Evolutionary conservation across 2,888 invertebrate species (phyloP), one percentile per base, ranked within the genome.

Genomic region (Amphipoea lucens): DNA sequence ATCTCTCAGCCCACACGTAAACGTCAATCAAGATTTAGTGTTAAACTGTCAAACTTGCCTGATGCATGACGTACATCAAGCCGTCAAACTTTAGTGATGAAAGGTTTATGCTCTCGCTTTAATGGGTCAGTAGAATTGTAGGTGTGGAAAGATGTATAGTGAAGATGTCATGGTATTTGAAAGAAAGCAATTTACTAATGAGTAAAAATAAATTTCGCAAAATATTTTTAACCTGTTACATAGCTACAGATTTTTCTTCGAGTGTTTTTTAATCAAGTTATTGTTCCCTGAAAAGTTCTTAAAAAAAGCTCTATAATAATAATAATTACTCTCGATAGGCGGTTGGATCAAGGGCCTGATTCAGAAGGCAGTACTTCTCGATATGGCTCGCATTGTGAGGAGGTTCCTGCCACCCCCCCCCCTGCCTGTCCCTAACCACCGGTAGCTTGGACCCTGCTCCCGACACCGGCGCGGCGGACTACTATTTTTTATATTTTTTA

Each of bases 41-140:
- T 81, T 81, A 70, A 83, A 88, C 82, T 85, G 87, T 85, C 87
- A 76, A 87, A 87, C 82, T 85, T 76, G 62, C 67, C 54, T 85
- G 69, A 87, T 75, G 75, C 29, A 4, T 78, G 84, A 84, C 77
- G 86, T 69, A 75, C 83, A 78, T 84, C 77, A 86, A 60, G 57
- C 69, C 68, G 48, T 77, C 77, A 82, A 86, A 82, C n/a, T 84
- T 85, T 82, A 67, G 14, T 71, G 77, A 74, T 78, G 83, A 82
- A 81, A 82, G 77, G 77, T 84, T 86, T 86, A 82, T 62, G 48
- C 20, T 68, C 70, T 23, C 29, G 62, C 36, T 74, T 78, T 74
- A 72, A 57, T 66, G 60, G 62, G 48, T 66, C 57, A 69, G 75
- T 57, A 65, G 51, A 78, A 29, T 48, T 54, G 29, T 60, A 68